Conservation (phyloP, 2,113 vertebrate genomes). For the Callionymus lyra region DNA sequence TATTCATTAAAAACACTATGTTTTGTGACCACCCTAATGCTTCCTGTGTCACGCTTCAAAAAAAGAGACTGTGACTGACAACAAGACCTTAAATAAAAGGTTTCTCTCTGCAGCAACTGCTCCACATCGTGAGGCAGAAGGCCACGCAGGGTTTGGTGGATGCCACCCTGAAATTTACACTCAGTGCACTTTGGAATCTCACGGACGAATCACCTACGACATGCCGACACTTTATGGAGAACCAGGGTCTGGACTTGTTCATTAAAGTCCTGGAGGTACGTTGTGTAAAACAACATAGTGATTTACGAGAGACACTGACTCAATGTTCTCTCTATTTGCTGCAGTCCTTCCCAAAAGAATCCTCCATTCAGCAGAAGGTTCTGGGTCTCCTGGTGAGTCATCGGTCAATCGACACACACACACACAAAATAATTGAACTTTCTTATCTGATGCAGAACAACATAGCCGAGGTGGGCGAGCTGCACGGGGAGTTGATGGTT, state of each 20-base stretch:
- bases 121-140: conserved; percentile 97
- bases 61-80: background rate
- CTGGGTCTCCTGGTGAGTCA: conserved; percentile 90
- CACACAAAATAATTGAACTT: background rate
- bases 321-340: conserved; percentile 20
- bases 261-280: conserved; percentile 94
- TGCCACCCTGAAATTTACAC: conserved; percentile 93
- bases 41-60: too few species aligned
- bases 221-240: conserved; percentile 96
- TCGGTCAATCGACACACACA: background rate
- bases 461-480: conserved; percentile 93
- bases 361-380: conserved; percentile 97
- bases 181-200: conserved; percentile 97
- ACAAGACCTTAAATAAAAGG: background rate
- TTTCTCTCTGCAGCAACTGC: conserved; percentile 76
- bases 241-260: conserved; percentile 94
- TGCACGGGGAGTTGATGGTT: conserved; percentile 93
- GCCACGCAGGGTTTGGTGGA: conserved; percentile 89
- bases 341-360: conserved; percentile 93
- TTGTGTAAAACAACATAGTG: too few species aligned
- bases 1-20: too few species aligned
- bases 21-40: too few species aligned
- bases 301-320: conserved; percentile 1
- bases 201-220: conserved; percentile 98
- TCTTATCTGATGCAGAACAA: conserved; percentile 77